These are phyloP conservation scores for Epinephelus malabaricus DNA, from an alignment of 2,797 vertebrate genomes.

Conservation along the genomic window DNA sequence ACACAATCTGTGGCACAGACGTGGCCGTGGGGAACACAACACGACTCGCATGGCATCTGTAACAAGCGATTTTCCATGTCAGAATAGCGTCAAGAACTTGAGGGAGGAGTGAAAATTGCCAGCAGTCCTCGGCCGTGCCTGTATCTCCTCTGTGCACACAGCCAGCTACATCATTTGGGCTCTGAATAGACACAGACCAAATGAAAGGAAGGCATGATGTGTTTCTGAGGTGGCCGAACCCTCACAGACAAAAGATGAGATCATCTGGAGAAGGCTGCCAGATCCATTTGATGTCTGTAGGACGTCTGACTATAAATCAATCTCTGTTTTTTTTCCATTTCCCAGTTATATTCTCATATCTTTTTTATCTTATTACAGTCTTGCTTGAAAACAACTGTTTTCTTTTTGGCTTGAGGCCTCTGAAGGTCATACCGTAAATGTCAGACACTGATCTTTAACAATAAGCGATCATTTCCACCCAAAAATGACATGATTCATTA, in stretches of 20 bases:
- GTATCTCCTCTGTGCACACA: slow-evolving; percentile 33
- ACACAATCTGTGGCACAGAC: slow-evolving; percentile 20
- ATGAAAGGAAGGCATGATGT: slow-evolving; percentile 40
- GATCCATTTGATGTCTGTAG: slow-evolving; percentile 1
- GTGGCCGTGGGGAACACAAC: slow-evolving; percentile 11
- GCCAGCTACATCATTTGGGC: slow-evolving; percentile 24
- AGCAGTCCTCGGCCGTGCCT: slow-evolving; percentile 20
- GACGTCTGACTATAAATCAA: not conserved
- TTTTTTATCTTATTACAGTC: not conserved
- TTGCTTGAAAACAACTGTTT: not conserved
- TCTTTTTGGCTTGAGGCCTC: not conserved
- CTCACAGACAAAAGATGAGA: slow-evolving; percentile 30
- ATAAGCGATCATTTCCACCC: not conserved
- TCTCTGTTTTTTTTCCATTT: not conserved
- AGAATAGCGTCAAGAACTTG: slow-evolving; percentile 29
- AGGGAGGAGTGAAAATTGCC: slow-evolving; percentile 32
- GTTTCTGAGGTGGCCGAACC: slow-evolving; percentile 24
- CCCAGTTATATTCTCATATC: not conserved
- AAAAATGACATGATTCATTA: not conserved
- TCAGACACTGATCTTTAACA: not conserved
- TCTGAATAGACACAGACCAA: slow-evolving; percentile 20
- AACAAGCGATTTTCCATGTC: slow-evolving; percentile 33
- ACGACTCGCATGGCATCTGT: slow-evolving; percentile 19
- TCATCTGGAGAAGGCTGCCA: slow-evolving; percentile 26
- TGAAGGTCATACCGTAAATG: slow-evolving; percentile 7